phyloP scores from a whole-genome alignment of 2,113 vertebrate species.

The Pachycephala philippinensis region DNA sequence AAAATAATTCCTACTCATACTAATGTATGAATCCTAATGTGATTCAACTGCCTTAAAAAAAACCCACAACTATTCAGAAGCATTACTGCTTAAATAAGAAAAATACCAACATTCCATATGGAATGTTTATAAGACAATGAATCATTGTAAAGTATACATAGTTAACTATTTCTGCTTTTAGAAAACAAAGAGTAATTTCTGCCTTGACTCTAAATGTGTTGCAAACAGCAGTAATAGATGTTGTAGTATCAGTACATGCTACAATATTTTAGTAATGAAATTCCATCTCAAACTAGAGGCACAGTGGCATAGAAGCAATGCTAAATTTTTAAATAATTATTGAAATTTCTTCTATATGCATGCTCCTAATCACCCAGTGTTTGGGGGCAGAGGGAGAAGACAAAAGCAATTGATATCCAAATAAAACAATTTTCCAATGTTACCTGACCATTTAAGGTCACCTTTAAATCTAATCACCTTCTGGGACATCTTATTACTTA shows the following conservation, averaged over 20 bases:
- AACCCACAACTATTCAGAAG: background rate
- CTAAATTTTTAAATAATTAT: background rate
- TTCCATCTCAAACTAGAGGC: background rate
- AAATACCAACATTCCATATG: background rate
- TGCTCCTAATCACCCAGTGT: background rate
- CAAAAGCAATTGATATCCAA: background rate
- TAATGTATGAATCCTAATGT: background rate
- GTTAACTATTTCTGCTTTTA: background rate
- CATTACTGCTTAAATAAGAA: background rate
- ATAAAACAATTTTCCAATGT: background rate
- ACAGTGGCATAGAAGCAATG: background rate
- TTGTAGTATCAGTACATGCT: background rate
- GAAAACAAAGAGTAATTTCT: background rate
- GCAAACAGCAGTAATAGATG: background rate
- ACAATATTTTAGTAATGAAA: background rate
- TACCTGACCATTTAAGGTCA: constrained; percentile 20
- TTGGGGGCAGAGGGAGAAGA: background rate
- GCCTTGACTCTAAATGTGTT: background rate
- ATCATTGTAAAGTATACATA: background rate
- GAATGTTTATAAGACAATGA: background rate
- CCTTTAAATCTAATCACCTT: constrained; percentile 32
- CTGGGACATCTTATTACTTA: background rate
- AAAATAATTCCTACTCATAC: background rate
- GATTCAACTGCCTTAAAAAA: background rate
- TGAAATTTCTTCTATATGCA: background rate